A percentile compares a stretch with the other conserved stretches of the same genome.
These are phyloP conservation scores for Zeus faber DNA, from an alignment of 2,113 vertebrate species.

Conservation along the genomic window DNA sequence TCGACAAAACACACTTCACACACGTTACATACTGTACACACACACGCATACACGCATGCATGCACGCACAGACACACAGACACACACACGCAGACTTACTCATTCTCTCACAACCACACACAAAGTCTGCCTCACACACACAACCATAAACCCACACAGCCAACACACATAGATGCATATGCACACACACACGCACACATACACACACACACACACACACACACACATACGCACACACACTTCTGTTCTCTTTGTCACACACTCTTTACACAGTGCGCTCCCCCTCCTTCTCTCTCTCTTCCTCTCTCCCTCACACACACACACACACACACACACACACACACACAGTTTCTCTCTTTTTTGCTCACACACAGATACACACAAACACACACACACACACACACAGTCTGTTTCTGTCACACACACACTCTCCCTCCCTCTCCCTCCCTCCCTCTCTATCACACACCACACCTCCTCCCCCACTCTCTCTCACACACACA, in stretches of 20 bases:
- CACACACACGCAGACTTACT: constrained; percentile 2
- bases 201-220: constrained; percentile 1
- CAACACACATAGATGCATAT: background rate
- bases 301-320: constrained; percentile 20
- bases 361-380: constrained; percentile 36
- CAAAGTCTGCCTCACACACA: background rate
- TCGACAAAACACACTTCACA: constrained; percentile 29
- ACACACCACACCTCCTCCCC: constrained; percentile 3
- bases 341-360: constrained; percentile 37
- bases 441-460: constrained; percentile 27
- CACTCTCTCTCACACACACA: constrained; percentile 15
- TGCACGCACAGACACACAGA: background rate
- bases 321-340: constrained; percentile 30
- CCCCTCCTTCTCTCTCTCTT: constrained; percentile 47
- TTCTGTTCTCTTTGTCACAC: constrained; percentile 66
- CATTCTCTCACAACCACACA: constrained; percentile 2
- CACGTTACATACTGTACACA: no score
- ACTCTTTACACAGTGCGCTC: constrained; percentile 63
- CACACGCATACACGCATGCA: background rate
- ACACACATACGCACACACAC: constrained; percentile 45
- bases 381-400: constrained; percentile 42
- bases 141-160: constrained; percentile 11
- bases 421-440: constrained; percentile 60
- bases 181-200: constrained; percentile 16
- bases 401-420: constrained; percentile 56